Evolutionary conservation across 2,797 vertebrate species (phyloP), one percentile per base, ranked within the genome.

Genomic region (Anniella stebbinsi): DNA sequence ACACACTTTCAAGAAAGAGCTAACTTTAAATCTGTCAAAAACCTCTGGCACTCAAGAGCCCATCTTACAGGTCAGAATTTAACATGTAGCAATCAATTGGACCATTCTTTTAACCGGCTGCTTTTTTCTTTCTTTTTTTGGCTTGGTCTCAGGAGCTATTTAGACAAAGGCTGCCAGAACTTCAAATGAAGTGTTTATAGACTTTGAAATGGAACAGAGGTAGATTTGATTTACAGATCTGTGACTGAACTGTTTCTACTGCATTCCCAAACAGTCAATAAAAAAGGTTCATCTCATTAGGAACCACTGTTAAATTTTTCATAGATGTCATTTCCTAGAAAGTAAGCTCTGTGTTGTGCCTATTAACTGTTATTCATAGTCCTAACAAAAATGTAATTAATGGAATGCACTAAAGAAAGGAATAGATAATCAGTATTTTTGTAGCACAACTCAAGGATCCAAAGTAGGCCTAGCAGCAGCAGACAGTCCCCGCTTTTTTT

Each of bases 21-120:
- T 48, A 57, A 30, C n/a, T 95, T 93, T 89, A 92, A 94, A 93
- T 93, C 66, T 93, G 82, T 89, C 89, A 88, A 80, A 84, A 33
- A 87, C 76, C 83, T 72, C 30, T 51, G 78, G 33, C 15, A 76
- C 66, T 93, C 78, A 88, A 67, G 33, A 92, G 45, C 72, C 51
- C 0, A 21, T 70, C 73, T 41, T 88, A 66, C 73, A 84, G 17
- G 72, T 83, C 92, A 80, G 86, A 57, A 89, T 89, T 87, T 91
- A 93, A 93, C 80, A 92, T 92, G 92, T 85, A 92, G 69, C 70
- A 89, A 93, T 30, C 51, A 92, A 90, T 92, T 72, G 63, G 82
- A 54, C 8, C 0, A 41, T 91, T 92, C 41, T 70, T 94, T 85
- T 88, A 72, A 93, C 91, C 88, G 8, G 2, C 18, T n/a, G n/a